Percentiles rank a stretch among this genome's conserved stretches.
phyloP scores from a whole-genome alignment of 2,797 vertebrate species.

The Heliangelus exortis region DNA sequence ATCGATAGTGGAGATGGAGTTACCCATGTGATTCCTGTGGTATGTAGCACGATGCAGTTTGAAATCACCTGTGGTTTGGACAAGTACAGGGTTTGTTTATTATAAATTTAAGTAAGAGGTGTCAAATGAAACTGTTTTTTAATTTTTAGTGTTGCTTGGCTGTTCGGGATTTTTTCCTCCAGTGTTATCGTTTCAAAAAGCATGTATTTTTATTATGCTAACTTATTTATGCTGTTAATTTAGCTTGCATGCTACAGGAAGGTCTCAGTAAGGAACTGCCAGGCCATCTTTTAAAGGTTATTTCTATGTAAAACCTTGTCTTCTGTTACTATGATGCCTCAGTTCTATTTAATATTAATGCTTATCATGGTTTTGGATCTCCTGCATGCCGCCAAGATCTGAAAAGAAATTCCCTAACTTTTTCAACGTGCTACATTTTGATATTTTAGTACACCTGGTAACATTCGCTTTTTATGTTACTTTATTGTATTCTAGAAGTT shows the following conservation, averaged over 20 bases:
- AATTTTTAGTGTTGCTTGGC: background rate
- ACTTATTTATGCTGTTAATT: background rate
- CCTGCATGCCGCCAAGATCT: background rate
- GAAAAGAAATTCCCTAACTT: background rate
- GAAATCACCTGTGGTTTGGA: background rate
- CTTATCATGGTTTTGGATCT: background rate
- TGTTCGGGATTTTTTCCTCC: background rate
- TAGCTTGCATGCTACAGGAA: background rate
- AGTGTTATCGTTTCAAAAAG: background rate
- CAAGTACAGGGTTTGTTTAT: background rate
- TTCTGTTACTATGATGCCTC: background rate
- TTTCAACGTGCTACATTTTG: background rate
- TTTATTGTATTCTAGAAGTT: background rate
- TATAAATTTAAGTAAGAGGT: background rate
- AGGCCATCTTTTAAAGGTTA: background rate
- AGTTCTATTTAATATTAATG: background rate
- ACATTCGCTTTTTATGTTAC: accelerated
- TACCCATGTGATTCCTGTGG: slow-evolving; percentile 82
- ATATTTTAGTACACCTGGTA: background rate
- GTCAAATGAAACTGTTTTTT: background rate
- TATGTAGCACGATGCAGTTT: slow-evolving; percentile 27
- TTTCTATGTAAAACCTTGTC: background rate
- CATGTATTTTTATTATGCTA: background rate
- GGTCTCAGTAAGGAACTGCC: background rate
- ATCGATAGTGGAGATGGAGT: slow-evolving; percentile 83